These are phyloP conservation scores for Odontomachus brunneus DNA, from an alignment of 1,140 invertebrate genomes.

Conservation along the genomic window DNA sequence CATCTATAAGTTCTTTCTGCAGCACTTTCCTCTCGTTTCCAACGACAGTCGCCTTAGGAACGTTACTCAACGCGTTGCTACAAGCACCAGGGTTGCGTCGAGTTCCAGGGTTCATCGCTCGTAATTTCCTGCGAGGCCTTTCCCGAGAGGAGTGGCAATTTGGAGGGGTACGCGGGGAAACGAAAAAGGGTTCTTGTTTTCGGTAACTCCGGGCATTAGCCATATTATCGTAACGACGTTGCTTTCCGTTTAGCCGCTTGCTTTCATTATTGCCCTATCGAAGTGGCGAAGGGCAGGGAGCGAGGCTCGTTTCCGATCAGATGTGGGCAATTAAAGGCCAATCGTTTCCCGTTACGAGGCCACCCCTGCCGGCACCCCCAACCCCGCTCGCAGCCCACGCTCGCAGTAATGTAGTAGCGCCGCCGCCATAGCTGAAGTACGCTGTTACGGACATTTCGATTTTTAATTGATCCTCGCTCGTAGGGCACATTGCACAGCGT, in stretches of 20 bases:
- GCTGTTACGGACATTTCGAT: conserved; percentile 42
- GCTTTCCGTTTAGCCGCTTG: conserved; percentile 52
- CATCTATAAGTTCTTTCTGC: neutral
- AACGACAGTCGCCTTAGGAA: neutral
- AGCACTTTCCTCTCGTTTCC: neutral
- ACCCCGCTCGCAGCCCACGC: conserved; percentile 23
- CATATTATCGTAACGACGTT: conserved; percentile 57
- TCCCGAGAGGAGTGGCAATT: conserved; percentile 1
- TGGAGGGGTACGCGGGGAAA: neutral
- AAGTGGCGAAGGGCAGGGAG: conserved; percentile 45
- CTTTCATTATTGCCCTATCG: conserved; percentile 60
- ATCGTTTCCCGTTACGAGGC: conserved; percentile 70
- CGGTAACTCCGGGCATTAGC: conserved; percentile 54
- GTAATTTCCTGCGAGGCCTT: conserved; percentile 30
- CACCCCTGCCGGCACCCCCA: neutral
- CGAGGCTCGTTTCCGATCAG: conserved; percentile 69
- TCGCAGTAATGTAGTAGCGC: conserved; percentile 51
- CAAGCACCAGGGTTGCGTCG: neutral
- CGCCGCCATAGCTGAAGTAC: neutral
- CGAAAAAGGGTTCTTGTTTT: conserved; percentile 56
- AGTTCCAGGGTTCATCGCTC: neutral
- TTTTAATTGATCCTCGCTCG: conserved; percentile 50
- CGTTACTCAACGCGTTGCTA: neutral
- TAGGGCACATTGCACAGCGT: neutral
- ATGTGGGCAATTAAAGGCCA: conserved; percentile 74